Evolutionary conservation across 37 sponge, comb jelly and placozoan species (phyloP), one percentile per base, ranked within the genome.

Genomic region (Dysidea cf. avara): DNA sequence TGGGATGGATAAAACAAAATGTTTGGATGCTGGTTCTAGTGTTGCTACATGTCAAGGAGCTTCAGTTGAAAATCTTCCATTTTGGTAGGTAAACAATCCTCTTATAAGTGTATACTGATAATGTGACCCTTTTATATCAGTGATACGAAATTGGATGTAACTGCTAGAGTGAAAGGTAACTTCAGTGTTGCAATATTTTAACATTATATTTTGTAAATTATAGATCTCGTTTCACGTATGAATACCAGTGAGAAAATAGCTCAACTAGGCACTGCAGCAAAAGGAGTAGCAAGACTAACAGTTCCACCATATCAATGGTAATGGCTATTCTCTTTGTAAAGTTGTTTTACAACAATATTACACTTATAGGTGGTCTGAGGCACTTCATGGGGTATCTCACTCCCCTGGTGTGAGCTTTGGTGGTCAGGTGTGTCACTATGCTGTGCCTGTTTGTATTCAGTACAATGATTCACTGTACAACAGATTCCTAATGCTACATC

Each of bases 321-420:
- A n/a, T 61, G 36, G 31, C 14, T 1, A 7, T 56, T 29, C 21
- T 43, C 13, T 25, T 24, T n/a, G 1, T 9, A n/a, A 25, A 56
- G n/a, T n/a, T n/a, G n/a, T n/a, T n/a, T n/a, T n/a, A n/a, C n/a
- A n/a, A n/a, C n/a, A n/a, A n/a, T n/a, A n/a, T n/a, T n/a, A n/a
- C n/a, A n/a, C n/a, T n/a, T n/a, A n/a, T n/a, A 86, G 80, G 81
- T 90, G 91, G 91, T 85, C 86, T 58, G 91, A 90, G 54, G 91
- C 81, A 29, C 79, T 90, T 6, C 91, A 90, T 56, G 91, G 91
- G 22, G 76, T 90, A 13, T 86, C 91, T 58, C 29, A 58, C 28
- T 85, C 86, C 9, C 91, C 91, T 25, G 91, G 91, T 37, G 86
- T 90, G 2, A 55, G 52, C n/a, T 90, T 90, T 81, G 83, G 79